These are phyloP conservation scores for Nephrotoma appendiculata DNA, from an alignment of 2,888 invertebrate genomes.

Conservation along the genomic window DNA sequence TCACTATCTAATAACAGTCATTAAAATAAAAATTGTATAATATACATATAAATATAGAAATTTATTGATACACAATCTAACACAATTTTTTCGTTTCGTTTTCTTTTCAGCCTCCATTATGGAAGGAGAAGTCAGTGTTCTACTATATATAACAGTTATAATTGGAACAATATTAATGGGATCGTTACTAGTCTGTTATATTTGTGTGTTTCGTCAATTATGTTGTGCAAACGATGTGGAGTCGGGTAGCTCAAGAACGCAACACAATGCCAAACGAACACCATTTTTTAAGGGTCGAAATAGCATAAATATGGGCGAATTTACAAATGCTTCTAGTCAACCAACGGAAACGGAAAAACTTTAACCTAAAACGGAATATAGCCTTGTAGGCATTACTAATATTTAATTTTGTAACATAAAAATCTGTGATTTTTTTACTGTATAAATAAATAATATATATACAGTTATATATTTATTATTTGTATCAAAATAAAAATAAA, in stretches of 20 bases:
- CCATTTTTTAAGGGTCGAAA: slow-evolving; percentile 27
- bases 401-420: neutral
- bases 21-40: neutral
- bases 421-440: neutral
- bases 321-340: slow-evolving; percentile 43
- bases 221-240: slow-evolving; percentile 40
- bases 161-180: slow-evolving; percentile 45
- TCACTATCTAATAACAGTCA: neutral
- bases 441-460: neutral
- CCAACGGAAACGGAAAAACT: slow-evolving; percentile 39
- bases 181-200: slow-evolving; percentile 48
- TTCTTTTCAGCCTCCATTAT: slow-evolving; percentile 15
- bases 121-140: slow-evolving; percentile 42
- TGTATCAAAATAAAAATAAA: neutral
- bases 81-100: neutral
- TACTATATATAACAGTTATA: slow-evolving; percentile 42
- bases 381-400: neutral
- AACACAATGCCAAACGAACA: slow-evolving; percentile 12
- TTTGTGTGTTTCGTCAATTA: slow-evolving; percentile 46
- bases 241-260: slow-evolving; percentile 16
- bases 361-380: neutral
- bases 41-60: neutral
- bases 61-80: neutral
- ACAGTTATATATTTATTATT: neutral
- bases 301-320: slow-evolving; percentile 43